Conservation (phyloP, 2,888 invertebrate genomes). For the Sphaerophoria taeniata region DNA sequence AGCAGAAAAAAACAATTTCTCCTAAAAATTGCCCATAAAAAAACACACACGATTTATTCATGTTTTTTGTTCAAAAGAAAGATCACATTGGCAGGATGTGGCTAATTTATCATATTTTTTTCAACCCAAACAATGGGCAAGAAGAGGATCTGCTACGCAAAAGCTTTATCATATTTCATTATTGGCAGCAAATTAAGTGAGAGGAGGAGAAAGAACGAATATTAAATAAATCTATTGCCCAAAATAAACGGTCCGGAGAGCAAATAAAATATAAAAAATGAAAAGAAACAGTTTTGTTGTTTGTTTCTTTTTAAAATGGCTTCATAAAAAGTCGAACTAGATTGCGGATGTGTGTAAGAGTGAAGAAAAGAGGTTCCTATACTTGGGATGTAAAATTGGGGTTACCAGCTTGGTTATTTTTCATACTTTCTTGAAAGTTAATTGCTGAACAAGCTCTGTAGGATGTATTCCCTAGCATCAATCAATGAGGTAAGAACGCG, state of each 20-base stretch:
- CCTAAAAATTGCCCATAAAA: neutral
- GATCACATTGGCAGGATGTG: slow-evolving; percentile 26
- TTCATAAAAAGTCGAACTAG: slow-evolving; percentile 24
- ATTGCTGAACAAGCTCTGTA: too few relatives aligned
- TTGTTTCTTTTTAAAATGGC: slow-evolving; percentile 47
- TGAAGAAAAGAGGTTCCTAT: neutral
- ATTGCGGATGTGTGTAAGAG: slow-evolving; percentile 38
- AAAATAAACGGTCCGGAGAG: slow-evolving; percentile 43
- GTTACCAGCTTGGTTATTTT: neutral
- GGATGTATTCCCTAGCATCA: too few relatives aligned
- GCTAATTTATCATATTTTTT: slow-evolving; percentile 33
- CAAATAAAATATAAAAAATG: slow-evolving; percentile 50
- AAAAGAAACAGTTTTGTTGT: slow-evolving; percentile 26
- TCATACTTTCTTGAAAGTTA: too few relatives aligned
- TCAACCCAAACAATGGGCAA: slow-evolving; percentile 47
- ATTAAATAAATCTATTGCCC: slow-evolving; percentile 51
- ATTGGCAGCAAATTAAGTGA: slow-evolving; percentile 67
- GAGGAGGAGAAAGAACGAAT: slow-evolving; percentile 49
- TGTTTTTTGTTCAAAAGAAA: too few relatives aligned
- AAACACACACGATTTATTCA: neutral
- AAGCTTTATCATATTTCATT: slow-evolving; percentile 69
- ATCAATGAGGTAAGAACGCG: too few relatives aligned
- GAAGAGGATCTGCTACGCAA: slow-evolving; percentile 43
- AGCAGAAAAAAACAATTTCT: too few relatives aligned
- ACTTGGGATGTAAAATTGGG: neutral